These are phyloP conservation scores for Sebastes goodei DNA, from an alignment of 2,797 vertebrate genomes.

Conservation along the genomic window DNA sequence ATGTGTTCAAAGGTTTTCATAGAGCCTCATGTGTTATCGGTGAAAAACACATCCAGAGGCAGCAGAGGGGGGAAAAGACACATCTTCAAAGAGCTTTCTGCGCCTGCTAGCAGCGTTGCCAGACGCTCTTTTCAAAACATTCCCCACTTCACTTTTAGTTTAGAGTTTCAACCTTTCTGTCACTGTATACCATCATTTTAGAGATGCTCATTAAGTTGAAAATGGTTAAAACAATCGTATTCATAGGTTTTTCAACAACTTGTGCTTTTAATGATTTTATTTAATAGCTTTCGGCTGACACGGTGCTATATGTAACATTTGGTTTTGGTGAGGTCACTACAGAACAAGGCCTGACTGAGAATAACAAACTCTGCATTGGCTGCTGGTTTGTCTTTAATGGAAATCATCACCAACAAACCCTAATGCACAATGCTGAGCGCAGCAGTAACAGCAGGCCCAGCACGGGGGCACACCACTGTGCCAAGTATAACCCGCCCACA, in stretches of 20 bases:
- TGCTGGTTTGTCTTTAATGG: slow-evolving; percentile 28
- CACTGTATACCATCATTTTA: neutral
- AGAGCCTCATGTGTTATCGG: slow-evolving; percentile 13
- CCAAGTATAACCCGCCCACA: slow-evolving; percentile 38
- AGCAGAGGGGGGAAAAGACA: neutral
- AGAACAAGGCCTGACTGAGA: slow-evolving; percentile 4
- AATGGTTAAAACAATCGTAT: neutral
- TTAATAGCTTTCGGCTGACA: neutral
- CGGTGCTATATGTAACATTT: neutral
- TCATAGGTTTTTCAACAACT: neutral
- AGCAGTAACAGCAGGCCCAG: slow-evolving; percentile 48
- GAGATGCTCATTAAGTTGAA: neutral
- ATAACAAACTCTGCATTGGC: slow-evolving; percentile 13
- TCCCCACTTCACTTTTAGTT: slow-evolving; percentile 4
- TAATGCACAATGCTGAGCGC: slow-evolving; percentile 30
- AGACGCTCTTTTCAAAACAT: slow-evolving; percentile 18
- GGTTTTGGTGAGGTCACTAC: neutral
- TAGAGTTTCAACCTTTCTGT: slow-evolving; percentile 6
- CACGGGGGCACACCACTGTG: slow-evolving; percentile 35
- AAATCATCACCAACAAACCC: slow-evolving; percentile 36
- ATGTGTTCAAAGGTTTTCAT: slow-evolving; percentile 48
- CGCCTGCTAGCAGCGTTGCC: neutral
- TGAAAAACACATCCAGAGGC: slow-evolving; percentile 38
- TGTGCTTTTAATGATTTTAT: neutral
- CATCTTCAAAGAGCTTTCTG: slow-evolving; percentile 47